Evolutionary conservation across 1,140 invertebrate species (phyloP), one percentile per base, ranked within the genome.

Genomic region (Globodera ellingtonae): DNA sequence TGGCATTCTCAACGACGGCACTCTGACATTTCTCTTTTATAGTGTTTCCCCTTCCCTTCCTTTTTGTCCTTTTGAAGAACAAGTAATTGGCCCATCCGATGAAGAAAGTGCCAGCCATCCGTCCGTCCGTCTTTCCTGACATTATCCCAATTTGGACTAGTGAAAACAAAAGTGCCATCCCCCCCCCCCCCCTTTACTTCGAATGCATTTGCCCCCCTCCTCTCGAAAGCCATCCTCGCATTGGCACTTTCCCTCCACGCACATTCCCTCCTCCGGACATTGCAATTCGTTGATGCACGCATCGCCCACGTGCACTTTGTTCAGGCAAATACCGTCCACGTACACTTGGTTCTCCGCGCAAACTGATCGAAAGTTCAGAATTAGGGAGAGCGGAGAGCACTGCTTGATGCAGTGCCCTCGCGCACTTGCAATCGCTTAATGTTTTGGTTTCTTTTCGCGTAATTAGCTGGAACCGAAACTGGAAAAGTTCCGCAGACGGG

Each of bases 291-390:
- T 84, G 48, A 86, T 85, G 74, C 87, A 88, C 4, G 77, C 21
- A 18, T 88, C 86, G 67, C 80, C 85, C n/a, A 88, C 74, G 21
- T 78, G 70, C 24, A 85, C 82, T 69, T 85, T 85, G 59, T 89
- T 85, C 24, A 88, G 67, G 72, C 87, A 88, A 18, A 86, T 65
- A 52, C 88, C 88, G 62, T 89, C 88, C 46, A 88, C 86, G 59
- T 80, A 77, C 21, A 88, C 87, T 84, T 88, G 88, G 48, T 87
- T 86, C 56, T 88, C 87, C 15, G 79, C 84, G 78, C 87, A 88
- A 24, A 77, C 83, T 82, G 81, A 75, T 70, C 21, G n/a, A 78
- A 7, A 78, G 6, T 62, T 6, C 4, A 7, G 50, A 52, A 7
- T 9, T 52, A 9, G 10, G 50, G 10, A 7, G 10, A 5, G 7